Evolutionary conservation across 1,140 invertebrate species (phyloP).

Genomic region (Ips typographus): DNA sequence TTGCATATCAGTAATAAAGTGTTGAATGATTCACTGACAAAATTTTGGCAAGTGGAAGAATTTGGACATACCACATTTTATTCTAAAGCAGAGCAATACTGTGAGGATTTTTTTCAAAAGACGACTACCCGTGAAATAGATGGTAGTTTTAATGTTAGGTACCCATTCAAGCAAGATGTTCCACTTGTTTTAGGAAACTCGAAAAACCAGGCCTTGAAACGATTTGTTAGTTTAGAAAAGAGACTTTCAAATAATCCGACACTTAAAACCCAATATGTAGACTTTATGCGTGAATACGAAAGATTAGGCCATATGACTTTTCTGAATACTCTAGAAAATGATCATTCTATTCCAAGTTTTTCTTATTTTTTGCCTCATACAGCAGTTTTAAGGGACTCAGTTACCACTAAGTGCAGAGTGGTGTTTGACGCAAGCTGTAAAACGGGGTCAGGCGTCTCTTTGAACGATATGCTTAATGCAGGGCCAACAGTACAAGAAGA

Average conservation of each 20-base stretch:
- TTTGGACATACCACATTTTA: constrained; percentile 6
- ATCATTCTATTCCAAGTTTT: constrained; percentile 10
- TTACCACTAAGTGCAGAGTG: constrained; percentile 44
- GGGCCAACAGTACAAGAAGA: constrained; percentile 38
- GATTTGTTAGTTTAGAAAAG: constrained; percentile 18
- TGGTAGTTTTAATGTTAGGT: constrained; percentile 17
- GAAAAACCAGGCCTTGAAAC: constrained; percentile 14
- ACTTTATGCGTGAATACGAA: constrained; percentile 19
- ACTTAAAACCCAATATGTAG: constrained; percentile 17
- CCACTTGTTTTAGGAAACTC: constrained; percentile 18
- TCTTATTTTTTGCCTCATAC: constrained; percentile 50
- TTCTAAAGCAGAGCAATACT: constrained; percentile 18
- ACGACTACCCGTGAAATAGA: constrained; percentile 9
- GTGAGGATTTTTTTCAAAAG: constrained; percentile 16
- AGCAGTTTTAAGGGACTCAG: constrained; percentile 43
- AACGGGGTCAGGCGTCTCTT: constrained; percentile 45
- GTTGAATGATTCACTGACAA: constrained; percentile 22
- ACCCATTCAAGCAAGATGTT: constrained; percentile 17
- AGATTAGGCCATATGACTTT: constrained; percentile 25
- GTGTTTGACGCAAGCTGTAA: constrained; percentile 50
- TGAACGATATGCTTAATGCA: constrained; percentile 47
- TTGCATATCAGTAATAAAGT: constrained; percentile 11
- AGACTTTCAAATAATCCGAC: constrained; percentile 9
- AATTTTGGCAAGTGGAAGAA: constrained; percentile 29
- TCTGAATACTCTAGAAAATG: background rate